Conservation (phyloP, 1,140 invertebrate species). For the Antheraea mylitta region DNA sequence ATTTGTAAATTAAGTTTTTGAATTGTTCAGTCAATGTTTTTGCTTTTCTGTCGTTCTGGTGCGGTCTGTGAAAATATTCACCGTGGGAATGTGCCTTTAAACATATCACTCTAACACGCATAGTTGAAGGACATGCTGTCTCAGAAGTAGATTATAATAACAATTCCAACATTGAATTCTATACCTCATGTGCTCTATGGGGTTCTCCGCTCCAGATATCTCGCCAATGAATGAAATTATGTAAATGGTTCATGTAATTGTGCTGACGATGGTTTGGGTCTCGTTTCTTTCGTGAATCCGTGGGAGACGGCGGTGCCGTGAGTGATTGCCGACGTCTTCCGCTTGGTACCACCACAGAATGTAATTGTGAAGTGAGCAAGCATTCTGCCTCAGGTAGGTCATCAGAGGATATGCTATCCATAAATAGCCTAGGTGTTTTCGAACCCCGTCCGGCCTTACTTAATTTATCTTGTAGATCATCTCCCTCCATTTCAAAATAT, state of each 20-base stretch:
- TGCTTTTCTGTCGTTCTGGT: too few species aligned
- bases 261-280: conserved; percentile 53
- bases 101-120: too few species aligned
- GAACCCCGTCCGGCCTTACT: conserved; percentile 35
- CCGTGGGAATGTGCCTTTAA: neutral
- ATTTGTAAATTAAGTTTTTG: too few species aligned
- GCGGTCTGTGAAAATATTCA: too few species aligned
- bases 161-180: conserved; percentile 13
- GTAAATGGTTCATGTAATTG: conserved; percentile 71
- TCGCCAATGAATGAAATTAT: conserved; percentile 72
- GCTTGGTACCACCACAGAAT: conserved; percentile 41
- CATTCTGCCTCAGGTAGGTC: conserved; percentile 70
- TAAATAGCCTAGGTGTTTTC: conserved; percentile 49
- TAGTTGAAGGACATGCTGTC: conserved; percentile 4
- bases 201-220: conserved; percentile 70
- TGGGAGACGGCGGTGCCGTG: conserved; percentile 74
- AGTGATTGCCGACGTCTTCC: conserved; percentile 57
- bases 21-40: too few species aligned
- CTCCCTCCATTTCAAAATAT: conserved; percentile 54
- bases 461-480: conserved; percentile 8
- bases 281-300: conserved; percentile 64
- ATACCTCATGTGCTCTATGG: conserved; percentile 71
- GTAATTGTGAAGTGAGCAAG: conserved; percentile 52
- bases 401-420: conserved; percentile 65
- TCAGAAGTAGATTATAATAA: neutral